Base-by-base conservation (phyloP, 2,113 vertebrate genomes). In the Turdus rufiventris region DNA sequence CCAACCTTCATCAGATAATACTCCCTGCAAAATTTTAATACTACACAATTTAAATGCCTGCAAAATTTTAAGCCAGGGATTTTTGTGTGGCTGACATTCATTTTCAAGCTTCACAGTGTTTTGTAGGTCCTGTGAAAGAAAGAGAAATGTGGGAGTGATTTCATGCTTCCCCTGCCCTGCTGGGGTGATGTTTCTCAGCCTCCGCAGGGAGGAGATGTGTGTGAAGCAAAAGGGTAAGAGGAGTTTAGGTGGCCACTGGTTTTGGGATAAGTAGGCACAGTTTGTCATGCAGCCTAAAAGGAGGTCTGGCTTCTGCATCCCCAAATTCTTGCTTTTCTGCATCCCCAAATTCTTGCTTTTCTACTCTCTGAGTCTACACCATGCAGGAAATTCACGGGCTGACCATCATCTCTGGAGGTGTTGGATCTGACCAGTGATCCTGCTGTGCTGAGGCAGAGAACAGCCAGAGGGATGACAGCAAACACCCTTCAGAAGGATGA, bases 371-470 rank as follows among this genome's bases (percentile, higher is more conserved):
- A 14, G 4, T 3, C 43, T 54, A 3, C 33, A 50, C 5, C 28
- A 20, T 0, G 0, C 42, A 45, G 75, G 57, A 42, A 53, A 82
- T 28, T 29, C 5, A 2, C 33, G 38, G 61, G 4, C 0, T 17
- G 51, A 54, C 6, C 38, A 8, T 12, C 7, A 0, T 28, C 50
- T 9, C 47, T 23, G 47, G 42, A 78, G 51, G 18, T 18, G 43
- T 12, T 21, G 23, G 47, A 45, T n/a, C 38, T 4, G 2, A 51
- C 4, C 73, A 6, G 45, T 0, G 5, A 21, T 19, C n/a, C 48
- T 24, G 42, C 78, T 5, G 5, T 10, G 21, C 61, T 61, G 90
- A 50, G 36, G 21, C 50, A 77, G 24, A 29, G 42, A 58, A 18
- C 5, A 5, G 15, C 42, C 17, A 14, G 47, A 21, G 43, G 8